Conservation (phyloP, 2,113 vertebrate genomes). For the Brachyistius frenatus region DNA sequence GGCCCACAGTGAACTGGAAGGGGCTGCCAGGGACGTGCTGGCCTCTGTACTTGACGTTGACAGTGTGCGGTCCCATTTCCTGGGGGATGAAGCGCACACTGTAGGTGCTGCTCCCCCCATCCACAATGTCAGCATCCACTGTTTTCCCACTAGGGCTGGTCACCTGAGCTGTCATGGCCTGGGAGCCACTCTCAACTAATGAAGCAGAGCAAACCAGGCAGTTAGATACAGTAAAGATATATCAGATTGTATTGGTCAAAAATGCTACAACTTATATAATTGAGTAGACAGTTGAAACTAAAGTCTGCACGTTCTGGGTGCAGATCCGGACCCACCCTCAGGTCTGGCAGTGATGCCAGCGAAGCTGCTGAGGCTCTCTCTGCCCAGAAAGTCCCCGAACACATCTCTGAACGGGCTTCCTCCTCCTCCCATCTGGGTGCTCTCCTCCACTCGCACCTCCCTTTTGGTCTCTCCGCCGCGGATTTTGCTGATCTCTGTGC, state of each 20-base stretch:
- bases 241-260: too few species aligned
- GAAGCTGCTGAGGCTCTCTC: constrained; percentile 91
- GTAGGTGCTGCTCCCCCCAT: constrained; percentile 93
- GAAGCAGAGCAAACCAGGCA: background rate
- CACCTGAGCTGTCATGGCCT: constrained; percentile 94
- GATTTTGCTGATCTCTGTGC: constrained; percentile 97
- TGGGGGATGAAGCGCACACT: constrained; percentile 93
- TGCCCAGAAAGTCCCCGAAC: constrained; percentile 92
- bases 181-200: constrained; percentile 87
- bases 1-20: constrained; percentile 95
- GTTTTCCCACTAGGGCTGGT: constrained; percentile 93
- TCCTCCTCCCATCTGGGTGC: constrained; percentile 91
- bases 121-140: constrained; percentile 90
- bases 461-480: constrained; percentile 94
- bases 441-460: constrained; percentile 96
- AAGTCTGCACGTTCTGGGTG: background rate
- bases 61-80: constrained; percentile 93
- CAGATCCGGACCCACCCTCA: constrained; percentile 85
- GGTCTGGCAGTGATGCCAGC: constrained; percentile 86
- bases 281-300: background rate
- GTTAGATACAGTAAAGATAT: constrained; percentile 2
- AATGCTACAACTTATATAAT: background rate
- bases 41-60: constrained; percentile 93
- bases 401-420: constrained; percentile 94
- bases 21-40: constrained; percentile 94